Evolutionary conservation across 2,888 invertebrate genomes (phyloP).

Genomic region (Monoplex corrugatus): DNA sequence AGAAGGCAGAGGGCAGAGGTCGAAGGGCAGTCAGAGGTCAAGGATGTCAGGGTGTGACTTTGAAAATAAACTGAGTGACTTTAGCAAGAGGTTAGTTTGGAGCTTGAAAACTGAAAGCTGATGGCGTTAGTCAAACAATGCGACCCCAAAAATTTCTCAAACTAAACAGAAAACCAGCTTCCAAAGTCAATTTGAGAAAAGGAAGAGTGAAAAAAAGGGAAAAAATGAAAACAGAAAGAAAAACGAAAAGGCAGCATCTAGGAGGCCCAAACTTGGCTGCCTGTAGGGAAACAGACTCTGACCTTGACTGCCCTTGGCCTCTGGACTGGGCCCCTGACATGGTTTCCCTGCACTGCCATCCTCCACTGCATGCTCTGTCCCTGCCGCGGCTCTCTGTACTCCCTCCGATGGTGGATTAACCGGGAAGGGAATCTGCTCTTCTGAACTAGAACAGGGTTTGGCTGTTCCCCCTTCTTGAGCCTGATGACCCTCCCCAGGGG

Average conservation of each 20-base stretch:
- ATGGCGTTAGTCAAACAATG: slow-evolving; percentile 36
- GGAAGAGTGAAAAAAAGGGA: background rate
- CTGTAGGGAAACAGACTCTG: slow-evolving; percentile 35
- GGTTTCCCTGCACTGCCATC: slow-evolving; percentile 37
- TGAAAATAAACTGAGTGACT: slow-evolving; percentile 1
- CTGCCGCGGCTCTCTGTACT: slow-evolving; percentile 30
- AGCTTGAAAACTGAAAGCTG: slow-evolving; percentile 10
- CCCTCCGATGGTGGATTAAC: slow-evolving; percentile 18
- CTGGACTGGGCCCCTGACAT: slow-evolving; percentile 18
- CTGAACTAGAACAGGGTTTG: slow-evolving; percentile 8
- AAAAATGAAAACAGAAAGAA: background rate
- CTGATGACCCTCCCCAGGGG: background rate
- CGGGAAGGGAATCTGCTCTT: slow-evolving; percentile 5
- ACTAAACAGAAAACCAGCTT: background rate
- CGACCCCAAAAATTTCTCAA: background rate
- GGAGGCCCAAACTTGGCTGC: slow-evolving; percentile 35
- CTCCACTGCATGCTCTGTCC: slow-evolving; percentile 37
- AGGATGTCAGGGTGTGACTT: slow-evolving; percentile 36
- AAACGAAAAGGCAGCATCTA: slow-evolving; percentile 39
- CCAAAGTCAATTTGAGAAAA: background rate
- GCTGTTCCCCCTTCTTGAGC: background rate
- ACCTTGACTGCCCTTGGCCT: slow-evolving; percentile 33
- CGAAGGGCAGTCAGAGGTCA: slow-evolving; percentile 43
- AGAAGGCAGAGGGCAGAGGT: slow-evolving; percentile 44
- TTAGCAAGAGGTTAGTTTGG: slow-evolving; percentile 39